These are phyloP conservation scores for Ornithoptera priamus DNA, from an alignment of 2,888 invertebrate species.

Conservation along the genomic window DNA sequence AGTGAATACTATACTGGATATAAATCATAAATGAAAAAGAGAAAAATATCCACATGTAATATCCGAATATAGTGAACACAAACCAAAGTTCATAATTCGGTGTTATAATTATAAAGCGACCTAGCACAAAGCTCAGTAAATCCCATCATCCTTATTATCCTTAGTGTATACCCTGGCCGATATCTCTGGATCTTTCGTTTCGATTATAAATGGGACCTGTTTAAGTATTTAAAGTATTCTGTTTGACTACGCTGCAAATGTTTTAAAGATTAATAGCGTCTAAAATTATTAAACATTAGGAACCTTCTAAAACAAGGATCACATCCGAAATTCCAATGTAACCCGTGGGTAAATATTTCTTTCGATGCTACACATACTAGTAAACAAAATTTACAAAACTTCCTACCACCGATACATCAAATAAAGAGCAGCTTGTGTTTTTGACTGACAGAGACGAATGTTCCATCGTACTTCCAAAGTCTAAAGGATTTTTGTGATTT, in stretches of 20 bases:
- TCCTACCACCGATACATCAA: conserved; percentile 42
- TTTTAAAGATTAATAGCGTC: not conserved
- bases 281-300: no score
- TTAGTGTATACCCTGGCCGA: not conserved
- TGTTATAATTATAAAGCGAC: no score
- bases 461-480: conserved; percentile 31
- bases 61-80: no score
- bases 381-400: conserved; percentile 13
- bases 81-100: no score
- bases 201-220: not conserved
- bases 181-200: not conserved
- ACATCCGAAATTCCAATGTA: not conserved
- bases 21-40: no score
- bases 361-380: not conserved
- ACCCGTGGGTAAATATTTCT: not conserved
- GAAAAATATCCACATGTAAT: no score
- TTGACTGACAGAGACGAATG: conserved; percentile 35
- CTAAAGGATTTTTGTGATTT: conserved; percentile 22
- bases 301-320: not conserved
- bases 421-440: conserved; percentile 49
- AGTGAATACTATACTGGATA: no score
- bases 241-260: not conserved
- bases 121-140: no score
- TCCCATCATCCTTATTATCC: no score
- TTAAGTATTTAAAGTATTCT: not conserved